phyloP scores from a whole-genome alignment of 1,140 invertebrate genomes.

The Dryas iulia region DNA sequence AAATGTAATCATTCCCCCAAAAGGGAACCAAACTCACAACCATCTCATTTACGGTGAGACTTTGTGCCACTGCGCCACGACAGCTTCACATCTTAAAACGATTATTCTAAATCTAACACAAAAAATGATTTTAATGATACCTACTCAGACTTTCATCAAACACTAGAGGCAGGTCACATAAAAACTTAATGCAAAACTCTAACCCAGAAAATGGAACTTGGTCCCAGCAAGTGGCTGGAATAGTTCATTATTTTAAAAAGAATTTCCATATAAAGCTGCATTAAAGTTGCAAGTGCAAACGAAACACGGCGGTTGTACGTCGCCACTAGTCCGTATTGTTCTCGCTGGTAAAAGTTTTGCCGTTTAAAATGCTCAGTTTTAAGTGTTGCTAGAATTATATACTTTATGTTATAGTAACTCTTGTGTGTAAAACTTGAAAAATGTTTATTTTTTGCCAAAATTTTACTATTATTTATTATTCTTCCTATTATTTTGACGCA shows the following conservation, averaged over 20 bases:
- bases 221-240: conserved; percentile 5
- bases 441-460: neutral
- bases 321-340: conserved; percentile 12
- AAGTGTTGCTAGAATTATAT: neutral
- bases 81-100: too few relatives aligned
- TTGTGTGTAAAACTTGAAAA: neutral
- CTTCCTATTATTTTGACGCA: too few relatives aligned
- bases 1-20: too few relatives aligned
- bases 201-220: neutral
- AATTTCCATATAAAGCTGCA: conserved; percentile 13
- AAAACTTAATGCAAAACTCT: neutral
- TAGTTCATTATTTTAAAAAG: conserved; percentile 20
- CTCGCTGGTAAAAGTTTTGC: conserved; percentile 8
- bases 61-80: too few relatives aligned
- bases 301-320: conserved; percentile 6
- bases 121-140: neutral
- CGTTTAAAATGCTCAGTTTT: neutral
- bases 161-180: neutral
- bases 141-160: neutral
- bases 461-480: too few relatives aligned
- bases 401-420: neutral
- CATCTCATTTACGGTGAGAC: too few relatives aligned
- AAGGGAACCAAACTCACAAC: too few relatives aligned
- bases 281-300: conserved; percentile 20
- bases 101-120: too few relatives aligned